phyloP scores from a whole-genome alignment of 1,140 invertebrate genomes.

The Heliothis subflexa region DNA sequence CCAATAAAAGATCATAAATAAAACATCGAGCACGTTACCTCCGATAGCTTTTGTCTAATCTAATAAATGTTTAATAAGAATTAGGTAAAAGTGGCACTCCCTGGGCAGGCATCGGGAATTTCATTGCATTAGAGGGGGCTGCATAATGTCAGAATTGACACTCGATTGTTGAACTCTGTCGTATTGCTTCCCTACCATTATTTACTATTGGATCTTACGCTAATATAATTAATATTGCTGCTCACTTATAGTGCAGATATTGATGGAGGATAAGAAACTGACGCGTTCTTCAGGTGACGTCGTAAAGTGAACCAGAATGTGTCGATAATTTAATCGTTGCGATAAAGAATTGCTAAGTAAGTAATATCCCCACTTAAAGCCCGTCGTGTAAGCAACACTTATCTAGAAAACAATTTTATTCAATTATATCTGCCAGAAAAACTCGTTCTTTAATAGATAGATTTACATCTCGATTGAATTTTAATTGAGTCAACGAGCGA shows the following conservation, averaged over 20 bases:
- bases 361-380: conserved; percentile 36
- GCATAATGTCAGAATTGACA: conserved; percentile 78
- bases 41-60: conserved; percentile 80
- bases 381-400: conserved; percentile 59
- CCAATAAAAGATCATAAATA: conserved; percentile 82
- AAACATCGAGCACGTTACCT: conserved; percentile 76
- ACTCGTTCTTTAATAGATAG: conserved; percentile 74
- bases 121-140: conserved; percentile 80
- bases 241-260: not conserved
- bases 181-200: conserved; percentile 52
- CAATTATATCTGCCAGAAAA: conserved; percentile 74
- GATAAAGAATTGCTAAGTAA: conserved; percentile 56
- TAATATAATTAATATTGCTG: conserved; percentile 56
- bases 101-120: conserved; percentile 62
- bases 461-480: conserved; percentile 79
- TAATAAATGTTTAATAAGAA: conserved; percentile 86
- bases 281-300: conserved; percentile 7
- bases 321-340: conserved; percentile 41
- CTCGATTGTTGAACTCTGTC: conserved; percentile 39
- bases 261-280: conserved; percentile 31
- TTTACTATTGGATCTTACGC: conserved; percentile 57
- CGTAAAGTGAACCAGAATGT: conserved; percentile 41
- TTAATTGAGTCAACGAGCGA: conserved; percentile 78
- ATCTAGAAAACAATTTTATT: conserved; percentile 71
- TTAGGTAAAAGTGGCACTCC: conserved; percentile 81